These are phyloP conservation scores for Eucriotettix oculatus DNA, from an alignment of 2,888 invertebrate genomes.

Conservation along the genomic window DNA sequence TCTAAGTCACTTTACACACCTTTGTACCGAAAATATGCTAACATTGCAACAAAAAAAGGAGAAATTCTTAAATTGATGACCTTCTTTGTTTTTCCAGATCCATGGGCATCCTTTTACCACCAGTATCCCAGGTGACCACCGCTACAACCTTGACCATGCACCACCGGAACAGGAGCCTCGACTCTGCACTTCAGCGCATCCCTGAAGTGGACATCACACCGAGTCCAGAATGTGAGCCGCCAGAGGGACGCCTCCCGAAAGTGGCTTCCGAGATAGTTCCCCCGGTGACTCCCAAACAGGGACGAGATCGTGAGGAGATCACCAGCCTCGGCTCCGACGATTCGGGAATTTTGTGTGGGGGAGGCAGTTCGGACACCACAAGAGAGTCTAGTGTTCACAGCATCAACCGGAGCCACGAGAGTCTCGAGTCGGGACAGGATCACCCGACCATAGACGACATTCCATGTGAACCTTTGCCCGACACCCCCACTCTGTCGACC, in stretches of 20 bases:
- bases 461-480: neutral
- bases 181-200: constrained; percentile 76
- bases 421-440: constrained; percentile 39
- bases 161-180: constrained; percentile 77
- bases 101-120: constrained; percentile 45
- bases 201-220: constrained; percentile 65
- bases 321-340: constrained; percentile 60
- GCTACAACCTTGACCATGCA: constrained; percentile 41
- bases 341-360: constrained; percentile 52
- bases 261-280: constrained; percentile 16
- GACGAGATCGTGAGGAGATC: constrained; percentile 35
- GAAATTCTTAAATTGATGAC: too few species aligned
- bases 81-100: constrained; percentile 27
- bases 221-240: constrained; percentile 40
- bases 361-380: constrained; percentile 28
- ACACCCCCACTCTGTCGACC: neutral
- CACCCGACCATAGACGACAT: neutral
- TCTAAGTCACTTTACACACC: too few species aligned
- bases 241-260: constrained; percentile 25
- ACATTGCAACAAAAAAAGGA: too few species aligned
- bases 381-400: constrained; percentile 29
- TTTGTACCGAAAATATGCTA: too few species aligned
- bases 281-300: constrained; percentile 4
- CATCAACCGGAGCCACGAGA: constrained; percentile 50
- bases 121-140: constrained; percentile 36